Conservation (phyloP, 1,140 invertebrate species). For the Lethrus apterus region DNA sequence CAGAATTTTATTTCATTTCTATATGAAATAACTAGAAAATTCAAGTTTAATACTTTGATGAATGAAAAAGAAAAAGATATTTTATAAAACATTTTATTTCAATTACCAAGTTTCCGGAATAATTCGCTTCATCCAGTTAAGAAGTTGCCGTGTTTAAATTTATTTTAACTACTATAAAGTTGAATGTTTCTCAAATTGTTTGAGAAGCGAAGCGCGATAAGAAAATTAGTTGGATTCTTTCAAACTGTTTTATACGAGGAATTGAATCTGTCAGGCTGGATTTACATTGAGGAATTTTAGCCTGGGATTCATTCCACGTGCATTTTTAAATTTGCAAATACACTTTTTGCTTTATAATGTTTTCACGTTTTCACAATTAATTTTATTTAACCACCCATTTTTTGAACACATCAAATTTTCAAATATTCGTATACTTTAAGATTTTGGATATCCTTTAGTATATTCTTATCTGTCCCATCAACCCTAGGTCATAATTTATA, state of each 20-base stretch:
- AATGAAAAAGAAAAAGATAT: background rate
- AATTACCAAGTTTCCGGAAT: background rate
- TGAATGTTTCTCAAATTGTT: constrained; percentile 13
- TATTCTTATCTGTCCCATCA: too few species aligned
- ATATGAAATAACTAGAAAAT: too few species aligned
- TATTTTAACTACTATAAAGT: constrained; percentile 9
- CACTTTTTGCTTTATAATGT: background rate
- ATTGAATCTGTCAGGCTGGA: constrained; percentile 10
- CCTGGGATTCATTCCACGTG: too few species aligned
- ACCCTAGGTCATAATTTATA: too few species aligned
- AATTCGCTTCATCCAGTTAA: constrained; percentile 3
- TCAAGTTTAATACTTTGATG: background rate
- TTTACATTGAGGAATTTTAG: too few species aligned
- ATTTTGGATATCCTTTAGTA: too few species aligned
- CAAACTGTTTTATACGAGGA: constrained; percentile 10
- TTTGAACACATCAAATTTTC: too few species aligned
- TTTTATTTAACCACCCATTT: too few species aligned
- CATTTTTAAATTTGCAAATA: background rate
- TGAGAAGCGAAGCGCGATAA: constrained; percentile 11
- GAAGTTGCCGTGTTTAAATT: constrained; percentile 6
- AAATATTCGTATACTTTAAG: too few species aligned
- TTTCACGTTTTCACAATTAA: too few species aligned
- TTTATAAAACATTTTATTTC: background rate
- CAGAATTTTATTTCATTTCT: too few species aligned
- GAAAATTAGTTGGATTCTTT: constrained; percentile 13